Base-by-base conservation (phyloP, 2,797 vertebrate genomes). In the Siniperca scherzeri region DNA sequence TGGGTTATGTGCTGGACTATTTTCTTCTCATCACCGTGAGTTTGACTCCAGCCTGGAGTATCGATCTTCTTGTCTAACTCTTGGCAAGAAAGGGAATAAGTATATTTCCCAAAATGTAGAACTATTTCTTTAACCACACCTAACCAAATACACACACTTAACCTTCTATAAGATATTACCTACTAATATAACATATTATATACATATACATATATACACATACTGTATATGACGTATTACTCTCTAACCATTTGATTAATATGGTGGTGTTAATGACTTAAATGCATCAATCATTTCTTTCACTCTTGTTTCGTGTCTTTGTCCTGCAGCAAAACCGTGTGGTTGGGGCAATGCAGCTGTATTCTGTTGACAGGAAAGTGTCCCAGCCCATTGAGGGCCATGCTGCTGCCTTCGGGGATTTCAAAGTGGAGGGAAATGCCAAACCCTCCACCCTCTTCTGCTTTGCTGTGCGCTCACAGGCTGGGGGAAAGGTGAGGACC, bases 331-430 rank as follows among this genome's bases (percentile, higher is more conserved):
- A 99, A 97, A 98, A 98, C 79, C 96, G 96, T 14, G 97, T 99
- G 55, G 97, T 98, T 12, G 98, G 98, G 12, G 97, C 97, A n/a
- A 98, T 98, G 97, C 98, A 98, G 94, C 93, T 98, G 69, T 99
- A 98, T 83, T 98, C 98, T 0, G 97, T 98, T 64, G 98, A 98
- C 40, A 96, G 97, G 82, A 99, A 99, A 90, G 97, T 98, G 50
- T 98, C 98, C 17, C 98, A 99, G 55, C 97, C 98, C 64, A 98
- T 98, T 50, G 98, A 98, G 85, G 98, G 98, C 61, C 98, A 98
- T 2, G 96, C 97, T 12, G 98, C 98, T 33, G 97, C 98, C 62
- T 98, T 99, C 38, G 97, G 96, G n/a, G 97, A 98, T 88, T 98
- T 98, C 90, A 98, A 96, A 94, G 94, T 97, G 68, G 97, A 99